A percentile compares a stretch with the other conserved stretches of the same genome.
Conservation (phyloP, 2,888 invertebrate genomes). For the Drosophila diplacantha region DNA sequence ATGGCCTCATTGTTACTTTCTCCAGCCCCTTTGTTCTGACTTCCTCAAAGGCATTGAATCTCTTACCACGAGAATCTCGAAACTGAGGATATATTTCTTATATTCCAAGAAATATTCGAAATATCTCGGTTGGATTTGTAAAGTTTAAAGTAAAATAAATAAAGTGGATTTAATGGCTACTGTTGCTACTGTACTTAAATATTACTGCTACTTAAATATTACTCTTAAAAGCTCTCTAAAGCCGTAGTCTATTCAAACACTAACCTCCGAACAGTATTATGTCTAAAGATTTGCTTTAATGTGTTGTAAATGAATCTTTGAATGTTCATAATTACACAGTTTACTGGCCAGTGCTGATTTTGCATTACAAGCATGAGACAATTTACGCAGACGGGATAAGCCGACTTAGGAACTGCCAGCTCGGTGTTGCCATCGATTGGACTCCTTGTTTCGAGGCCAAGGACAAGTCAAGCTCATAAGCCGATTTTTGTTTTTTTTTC, state of each 20-base stretch:
- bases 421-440: conserved; percentile 27
- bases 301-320: background rate
- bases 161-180: background rate
- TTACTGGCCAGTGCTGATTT: conserved; percentile 32
- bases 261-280: no score
- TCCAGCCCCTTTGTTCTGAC: background rate
- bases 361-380: conserved; percentile 36
- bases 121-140: background rate
- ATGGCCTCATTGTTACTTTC: conserved; percentile 10
- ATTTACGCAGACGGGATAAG: conserved; percentile 54
- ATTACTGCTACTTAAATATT: no score
- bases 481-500: conserved; percentile 28
- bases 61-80: background rate
- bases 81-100: background rate
- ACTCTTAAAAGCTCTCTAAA: background rate
- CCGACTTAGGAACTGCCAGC: conserved; percentile 28
- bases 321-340: conserved; percentile 13
- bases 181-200: no score
- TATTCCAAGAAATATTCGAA: background rate
- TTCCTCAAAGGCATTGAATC: conserved; percentile 6
- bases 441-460: conserved; percentile 9
- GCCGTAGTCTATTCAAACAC: background rate
- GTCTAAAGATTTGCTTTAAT: background rate
- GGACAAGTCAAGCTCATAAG: conserved; percentile 33
- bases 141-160: background rate